Conservation (phyloP, 2,888 invertebrate species). For the Podotricha telesiphe region DNA sequence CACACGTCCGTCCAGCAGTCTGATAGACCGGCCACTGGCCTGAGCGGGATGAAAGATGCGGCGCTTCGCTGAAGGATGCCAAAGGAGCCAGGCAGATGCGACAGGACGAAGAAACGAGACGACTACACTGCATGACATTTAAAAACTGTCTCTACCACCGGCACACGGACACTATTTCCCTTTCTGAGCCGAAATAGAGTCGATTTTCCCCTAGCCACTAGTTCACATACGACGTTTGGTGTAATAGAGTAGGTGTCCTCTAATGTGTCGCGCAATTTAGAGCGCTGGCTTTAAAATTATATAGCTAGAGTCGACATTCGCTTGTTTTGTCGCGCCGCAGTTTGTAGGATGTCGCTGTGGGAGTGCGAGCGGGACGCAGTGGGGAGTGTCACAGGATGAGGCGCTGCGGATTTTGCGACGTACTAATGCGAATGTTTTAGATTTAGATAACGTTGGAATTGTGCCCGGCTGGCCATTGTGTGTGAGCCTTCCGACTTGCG, state of each 20-base stretch:
- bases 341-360: conserved; percentile 60
- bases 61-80: conserved; percentile 80
- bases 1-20: conserved; percentile 78
- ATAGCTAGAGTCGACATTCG: conserved; percentile 65
- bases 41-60: conserved; percentile 82
- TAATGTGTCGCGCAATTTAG: conserved; percentile 80
- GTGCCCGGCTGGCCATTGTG: conserved; percentile 16
- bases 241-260: conserved; percentile 66
- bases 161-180: conserved; percentile 45
- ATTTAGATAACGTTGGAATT: conserved; percentile 29
- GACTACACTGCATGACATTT: conserved; percentile 82
- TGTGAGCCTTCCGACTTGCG: conserved; percentile 13
- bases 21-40: conserved; percentile 80
- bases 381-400: conserved; percentile 81
- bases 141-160: conserved; percentile 81
- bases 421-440: conserved; percentile 66
- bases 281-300: conserved; percentile 69
- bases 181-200: conserved; percentile 49
- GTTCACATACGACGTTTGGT: conserved; percentile 56
- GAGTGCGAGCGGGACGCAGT: conserved; percentile 71
- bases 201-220: conserved; percentile 44
- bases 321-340: conserved; percentile 64
- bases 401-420: conserved; percentile 63
- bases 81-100: conserved; percentile 81
- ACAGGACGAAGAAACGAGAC: conserved; percentile 83